Percentiles rank a stretch among this genome's conserved stretches.
phyloP scores from a whole-genome alignment of 2,113 vertebrate species.

The Hemiscyllium ocellatum region DNA sequence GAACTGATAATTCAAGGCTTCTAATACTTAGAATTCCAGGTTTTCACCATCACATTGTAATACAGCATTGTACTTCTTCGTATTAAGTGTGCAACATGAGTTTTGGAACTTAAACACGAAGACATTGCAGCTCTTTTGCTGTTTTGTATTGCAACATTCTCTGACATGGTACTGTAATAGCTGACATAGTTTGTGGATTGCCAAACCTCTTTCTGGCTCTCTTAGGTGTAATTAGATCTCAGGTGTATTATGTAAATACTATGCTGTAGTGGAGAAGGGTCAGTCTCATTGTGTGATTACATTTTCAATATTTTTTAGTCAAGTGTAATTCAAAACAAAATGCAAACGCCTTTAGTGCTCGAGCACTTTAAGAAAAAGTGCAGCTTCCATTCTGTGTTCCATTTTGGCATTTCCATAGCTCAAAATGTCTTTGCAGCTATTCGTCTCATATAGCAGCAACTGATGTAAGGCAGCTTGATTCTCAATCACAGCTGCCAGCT shows the following conservation, averaged over 20 bases:
- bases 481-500: slow-evolving; percentile 39
- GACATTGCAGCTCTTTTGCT: not conserved
- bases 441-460: not conserved
- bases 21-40: not conserved
- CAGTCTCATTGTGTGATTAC: not conserved
- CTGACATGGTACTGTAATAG: not conserved
- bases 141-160: not conserved
- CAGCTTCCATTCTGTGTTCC: too few relatives aligned
- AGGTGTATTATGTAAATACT: not conserved
- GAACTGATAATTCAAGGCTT: not conserved
- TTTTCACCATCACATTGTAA: not conserved
- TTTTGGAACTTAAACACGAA: not conserved
- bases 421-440: not conserved
- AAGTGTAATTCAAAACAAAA: not conserved
- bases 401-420: not conserved
- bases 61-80: not conserved
- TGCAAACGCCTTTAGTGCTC: not conserved
- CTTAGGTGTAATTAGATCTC: not conserved
- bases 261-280: not conserved
- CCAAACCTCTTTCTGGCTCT: not conserved
- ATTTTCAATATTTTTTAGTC: not conserved
- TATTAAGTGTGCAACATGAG: not conserved
- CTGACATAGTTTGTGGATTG: not conserved
- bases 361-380: not conserved
- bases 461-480: not conserved